Evolutionary conservation across 1,140 invertebrate species (phyloP).

Genomic region (Cydia splendana): DNA sequence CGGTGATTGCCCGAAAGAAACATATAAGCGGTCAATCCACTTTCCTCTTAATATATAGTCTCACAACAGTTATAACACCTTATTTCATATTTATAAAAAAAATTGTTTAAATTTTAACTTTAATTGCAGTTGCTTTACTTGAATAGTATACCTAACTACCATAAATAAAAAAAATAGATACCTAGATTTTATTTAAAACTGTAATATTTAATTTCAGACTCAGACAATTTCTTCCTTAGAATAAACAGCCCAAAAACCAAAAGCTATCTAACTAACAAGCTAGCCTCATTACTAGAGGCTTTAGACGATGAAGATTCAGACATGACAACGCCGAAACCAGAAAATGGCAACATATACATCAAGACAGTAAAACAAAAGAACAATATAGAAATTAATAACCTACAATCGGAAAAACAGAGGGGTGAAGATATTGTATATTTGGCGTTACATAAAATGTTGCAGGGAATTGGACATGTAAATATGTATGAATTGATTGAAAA

Average conservation of each 20-base stretch:
- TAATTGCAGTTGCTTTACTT: too few species aligned
- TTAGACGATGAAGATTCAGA: conserved; percentile 52
- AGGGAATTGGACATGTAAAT: conserved; percentile 57
- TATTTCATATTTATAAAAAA: too few species aligned
- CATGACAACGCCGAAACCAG: conserved; percentile 32
- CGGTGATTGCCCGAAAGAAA: too few species aligned
- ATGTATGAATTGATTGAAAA: conserved; percentile 56
- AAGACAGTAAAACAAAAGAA: conserved; percentile 34
- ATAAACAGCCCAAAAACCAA: conserved; percentile 60
- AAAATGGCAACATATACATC: conserved; percentile 34
- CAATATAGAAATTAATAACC: conserved; percentile 26
- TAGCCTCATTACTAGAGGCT: conserved; percentile 57
- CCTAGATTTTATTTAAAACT: too few species aligned
- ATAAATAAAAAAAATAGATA: too few species aligned
- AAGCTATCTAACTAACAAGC: conserved; percentile 50
- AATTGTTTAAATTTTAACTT: too few species aligned
- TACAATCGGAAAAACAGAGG: not conserved
- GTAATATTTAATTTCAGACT: conserved; percentile 45
- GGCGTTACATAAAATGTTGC: conserved; percentile 57
- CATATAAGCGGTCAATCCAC: too few species aligned
- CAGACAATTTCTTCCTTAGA: conserved; percentile 44
- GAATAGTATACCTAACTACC: too few species aligned
- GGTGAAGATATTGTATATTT: conserved; percentile 52
- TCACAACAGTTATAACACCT: too few species aligned
- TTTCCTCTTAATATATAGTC: too few species aligned